phyloP scores from a whole-genome alignment of 2,888 invertebrate species.

The Cybosia mesomella region DNA sequence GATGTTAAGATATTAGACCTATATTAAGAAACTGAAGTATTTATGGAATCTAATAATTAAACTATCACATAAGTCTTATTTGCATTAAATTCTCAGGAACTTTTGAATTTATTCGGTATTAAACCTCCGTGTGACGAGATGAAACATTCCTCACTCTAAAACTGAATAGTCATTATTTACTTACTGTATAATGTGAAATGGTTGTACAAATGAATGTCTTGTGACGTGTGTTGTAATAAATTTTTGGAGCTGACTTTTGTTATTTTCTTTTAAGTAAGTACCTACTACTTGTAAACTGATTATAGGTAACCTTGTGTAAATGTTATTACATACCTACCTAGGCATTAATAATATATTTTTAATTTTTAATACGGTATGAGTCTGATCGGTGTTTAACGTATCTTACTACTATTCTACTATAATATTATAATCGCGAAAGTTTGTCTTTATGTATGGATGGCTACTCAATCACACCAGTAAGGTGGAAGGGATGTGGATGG shows the following conservation, averaged over 20 bases:
- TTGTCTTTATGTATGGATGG: too few species aligned
- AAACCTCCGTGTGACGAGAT: slow-evolving; percentile 43
- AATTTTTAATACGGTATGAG: too few species aligned
- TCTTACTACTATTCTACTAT: too few species aligned
- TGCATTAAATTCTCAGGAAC: slow-evolving; percentile 24
- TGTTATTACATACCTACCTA: too few species aligned
- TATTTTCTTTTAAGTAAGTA: background rate
- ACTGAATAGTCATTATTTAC: slow-evolving; percentile 60
- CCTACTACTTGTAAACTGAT: background rate
- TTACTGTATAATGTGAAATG: slow-evolving; percentile 65
- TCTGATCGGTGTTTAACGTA: too few species aligned
- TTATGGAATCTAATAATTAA: slow-evolving; percentile 35
- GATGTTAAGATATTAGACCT: background rate
- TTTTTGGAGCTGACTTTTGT: slow-evolving; percentile 64
- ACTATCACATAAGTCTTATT: slow-evolving; percentile 39
- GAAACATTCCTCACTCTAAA: slow-evolving; percentile 55
- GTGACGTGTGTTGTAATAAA: slow-evolving; percentile 82
- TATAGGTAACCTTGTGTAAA: background rate
- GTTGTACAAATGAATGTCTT: slow-evolving; percentile 81
- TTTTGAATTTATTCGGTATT: slow-evolving; percentile 37
- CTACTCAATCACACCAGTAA: too few species aligned
- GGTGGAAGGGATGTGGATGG: too few species aligned
- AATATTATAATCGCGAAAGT: too few species aligned
- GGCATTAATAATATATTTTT: too few species aligned
- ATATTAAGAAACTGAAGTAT: slow-evolving; percentile 22